Evolutionary conservation across 2,797 vertebrate genomes (phyloP).

Genomic region (Scleropages formosus): DNA sequence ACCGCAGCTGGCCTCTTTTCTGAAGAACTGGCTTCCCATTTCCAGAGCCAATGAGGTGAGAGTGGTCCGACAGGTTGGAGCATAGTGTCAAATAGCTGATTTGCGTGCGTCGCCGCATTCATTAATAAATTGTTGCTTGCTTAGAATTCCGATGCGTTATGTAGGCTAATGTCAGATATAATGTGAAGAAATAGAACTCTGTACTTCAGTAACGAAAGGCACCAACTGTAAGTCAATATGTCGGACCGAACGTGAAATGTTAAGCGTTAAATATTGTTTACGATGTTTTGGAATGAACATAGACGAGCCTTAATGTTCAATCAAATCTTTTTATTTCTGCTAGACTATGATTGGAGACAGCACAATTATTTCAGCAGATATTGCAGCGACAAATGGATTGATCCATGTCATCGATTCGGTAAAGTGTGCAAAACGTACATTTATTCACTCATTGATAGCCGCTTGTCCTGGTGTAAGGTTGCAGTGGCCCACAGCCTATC

Average conservation of each 20-base stretch:
- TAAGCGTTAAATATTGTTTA: no score
- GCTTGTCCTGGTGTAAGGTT: neutral
- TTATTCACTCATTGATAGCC: neutral
- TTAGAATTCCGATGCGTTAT: neutral
- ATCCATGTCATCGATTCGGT: slow-evolving; percentile 88
- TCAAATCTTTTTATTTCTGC: slow-evolving; percentile 25
- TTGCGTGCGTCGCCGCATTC: neutral
- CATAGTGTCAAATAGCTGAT: neutral
- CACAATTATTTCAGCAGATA: slow-evolving; percentile 65
- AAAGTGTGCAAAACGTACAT: neutral
- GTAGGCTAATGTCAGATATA: neutral
- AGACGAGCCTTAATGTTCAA: neutral
- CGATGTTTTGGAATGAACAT: no score
- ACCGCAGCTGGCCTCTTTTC: slow-evolving; percentile 67
- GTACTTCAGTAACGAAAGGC: neutral
- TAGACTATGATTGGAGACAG: slow-evolving; percentile 79
- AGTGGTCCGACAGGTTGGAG: neutral
- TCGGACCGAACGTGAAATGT: no score
- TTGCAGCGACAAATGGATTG: slow-evolving; percentile 81
- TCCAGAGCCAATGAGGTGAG: slow-evolving; percentile 72
- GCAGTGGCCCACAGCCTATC: no score
- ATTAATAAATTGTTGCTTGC: neutral
- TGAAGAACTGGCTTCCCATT: slow-evolving; percentile 71
- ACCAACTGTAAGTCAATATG: no score
- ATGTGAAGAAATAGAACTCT: no score